Conservation (phyloP, 2,797 vertebrate species). For the Loriculus beryllinus region DNA sequence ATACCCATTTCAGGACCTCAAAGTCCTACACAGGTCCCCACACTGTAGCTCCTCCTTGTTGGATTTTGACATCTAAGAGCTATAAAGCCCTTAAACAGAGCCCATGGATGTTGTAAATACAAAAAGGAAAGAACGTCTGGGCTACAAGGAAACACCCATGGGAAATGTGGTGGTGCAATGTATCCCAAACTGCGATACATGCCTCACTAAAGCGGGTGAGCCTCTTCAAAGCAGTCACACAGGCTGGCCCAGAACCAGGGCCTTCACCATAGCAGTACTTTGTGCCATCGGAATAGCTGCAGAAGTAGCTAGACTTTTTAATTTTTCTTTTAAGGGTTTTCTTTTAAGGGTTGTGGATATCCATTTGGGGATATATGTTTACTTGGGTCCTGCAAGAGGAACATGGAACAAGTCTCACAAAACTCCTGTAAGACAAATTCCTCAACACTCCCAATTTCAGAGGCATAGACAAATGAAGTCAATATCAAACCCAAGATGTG, state of each 20-base stretch:
- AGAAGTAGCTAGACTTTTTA: neutral
- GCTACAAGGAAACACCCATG: neutral
- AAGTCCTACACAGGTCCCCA: neutral
- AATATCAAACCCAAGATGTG: slow-evolving; percentile 40
- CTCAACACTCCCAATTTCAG: neutral
- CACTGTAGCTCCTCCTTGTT: neutral
- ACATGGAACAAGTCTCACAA: neutral
- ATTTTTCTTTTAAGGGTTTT: neutral
- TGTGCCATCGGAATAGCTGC: neutral
- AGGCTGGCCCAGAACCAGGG: slow-evolving; percentile 25
- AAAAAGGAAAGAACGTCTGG: neutral
- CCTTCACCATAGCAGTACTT: neutral
- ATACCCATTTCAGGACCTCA: neutral
- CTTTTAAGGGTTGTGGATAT: neutral
- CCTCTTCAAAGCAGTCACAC: slow-evolving; percentile 18
- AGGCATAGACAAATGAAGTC: slow-evolving; percentile 23
- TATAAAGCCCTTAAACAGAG: neutral
- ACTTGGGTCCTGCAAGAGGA: neutral
- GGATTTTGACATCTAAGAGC: neutral
- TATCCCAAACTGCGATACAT: neutral
- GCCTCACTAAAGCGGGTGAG: slow-evolving; percentile 6
- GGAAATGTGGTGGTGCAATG: neutral
- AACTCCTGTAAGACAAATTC: slow-evolving; percentile 16
- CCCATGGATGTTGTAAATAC: neutral
- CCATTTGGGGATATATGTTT: neutral